These are phyloP conservation scores for Clarias platycephalus DNA, from an alignment of 2,797 vertebrate genomes.

Conservation along the genomic window DNA sequence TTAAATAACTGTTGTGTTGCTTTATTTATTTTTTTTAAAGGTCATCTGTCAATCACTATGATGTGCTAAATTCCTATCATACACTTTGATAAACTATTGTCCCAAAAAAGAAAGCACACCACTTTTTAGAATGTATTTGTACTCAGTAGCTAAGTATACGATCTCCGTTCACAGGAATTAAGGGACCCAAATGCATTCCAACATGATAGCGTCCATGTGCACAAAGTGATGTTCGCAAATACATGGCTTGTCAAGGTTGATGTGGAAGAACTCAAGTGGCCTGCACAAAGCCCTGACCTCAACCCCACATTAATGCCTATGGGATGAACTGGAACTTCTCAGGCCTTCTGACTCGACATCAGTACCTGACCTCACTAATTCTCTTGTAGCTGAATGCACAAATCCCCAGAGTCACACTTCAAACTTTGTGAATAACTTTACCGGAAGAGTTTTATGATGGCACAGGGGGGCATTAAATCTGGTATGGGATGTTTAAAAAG, in stretches of 20 bases:
- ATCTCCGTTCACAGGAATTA: background rate
- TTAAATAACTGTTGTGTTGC: background rate
- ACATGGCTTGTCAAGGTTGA: background rate
- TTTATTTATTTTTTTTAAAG: background rate
- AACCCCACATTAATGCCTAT: background rate
- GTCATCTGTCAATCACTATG: conserved; percentile 32
- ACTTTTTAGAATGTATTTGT: background rate
- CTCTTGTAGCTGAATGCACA: background rate
- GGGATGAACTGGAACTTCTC: background rate
- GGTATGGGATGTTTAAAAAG: background rate
- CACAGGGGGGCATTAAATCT: background rate
- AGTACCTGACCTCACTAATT: background rate
- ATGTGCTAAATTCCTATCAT: conserved; percentile 1
- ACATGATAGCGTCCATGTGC: background rate
- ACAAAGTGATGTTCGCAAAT: background rate
- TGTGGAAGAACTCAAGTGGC: background rate
- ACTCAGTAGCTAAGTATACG: background rate
- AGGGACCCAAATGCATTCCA: background rate
- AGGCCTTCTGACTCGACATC: background rate
- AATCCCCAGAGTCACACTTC: background rate
- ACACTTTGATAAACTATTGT: background rate
- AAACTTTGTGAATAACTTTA: background rate
- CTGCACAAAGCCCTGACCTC: background rate
- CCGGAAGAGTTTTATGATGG: background rate
- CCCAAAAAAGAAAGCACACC: background rate